Percentiles rank a stretch among this genome's conserved stretches.
These are phyloP conservation scores for Pseudomyrmex flavicornis DNA, from an alignment of 1,140 invertebrate genomes.

Conservation along the genomic window DNA sequence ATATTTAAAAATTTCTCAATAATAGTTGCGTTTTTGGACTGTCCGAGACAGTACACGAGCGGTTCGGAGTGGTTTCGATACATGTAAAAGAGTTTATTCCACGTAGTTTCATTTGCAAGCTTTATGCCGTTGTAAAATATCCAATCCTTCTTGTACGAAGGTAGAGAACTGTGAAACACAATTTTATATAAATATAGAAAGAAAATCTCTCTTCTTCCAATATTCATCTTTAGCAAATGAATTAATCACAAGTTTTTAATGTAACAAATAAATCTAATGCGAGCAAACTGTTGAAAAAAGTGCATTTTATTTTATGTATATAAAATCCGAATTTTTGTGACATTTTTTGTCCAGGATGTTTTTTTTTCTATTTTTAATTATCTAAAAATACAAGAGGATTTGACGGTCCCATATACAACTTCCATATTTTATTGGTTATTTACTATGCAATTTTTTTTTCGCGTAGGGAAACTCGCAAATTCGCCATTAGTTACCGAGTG, in stretches of 20 bases:
- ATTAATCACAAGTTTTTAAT: neutral
- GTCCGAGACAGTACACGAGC: neutral
- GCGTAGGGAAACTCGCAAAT: too few species aligned
- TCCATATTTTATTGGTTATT: too few species aligned
- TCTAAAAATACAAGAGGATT: too few species aligned
- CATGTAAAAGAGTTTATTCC: slow-evolving; percentile 19
- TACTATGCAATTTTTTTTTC: too few species aligned
- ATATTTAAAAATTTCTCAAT: slow-evolving; percentile 39
- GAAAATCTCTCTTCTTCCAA: too few species aligned
- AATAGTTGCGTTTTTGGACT: slow-evolving; percentile 4
- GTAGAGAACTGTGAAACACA: slow-evolving; percentile 26
- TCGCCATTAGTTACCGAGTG: too few species aligned
- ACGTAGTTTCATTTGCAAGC: slow-evolving; percentile 36
- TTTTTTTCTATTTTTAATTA: too few species aligned
- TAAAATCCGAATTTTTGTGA: neutral
- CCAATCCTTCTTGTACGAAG: neutral
- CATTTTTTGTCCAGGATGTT: too few species aligned
- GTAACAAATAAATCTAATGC: too few species aligned
- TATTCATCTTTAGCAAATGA: neutral
- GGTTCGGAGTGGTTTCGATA: neutral
- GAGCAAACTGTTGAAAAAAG: too few species aligned
- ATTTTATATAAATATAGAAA: slow-evolving; percentile 4
- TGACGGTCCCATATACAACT: too few species aligned
- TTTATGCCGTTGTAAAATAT: slow-evolving; percentile 21
- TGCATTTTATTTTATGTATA: neutral